phyloP scores from a whole-genome alignment of 35 echinoderm and acorn worm species.

The Ophiothrix spiculata region DNA sequence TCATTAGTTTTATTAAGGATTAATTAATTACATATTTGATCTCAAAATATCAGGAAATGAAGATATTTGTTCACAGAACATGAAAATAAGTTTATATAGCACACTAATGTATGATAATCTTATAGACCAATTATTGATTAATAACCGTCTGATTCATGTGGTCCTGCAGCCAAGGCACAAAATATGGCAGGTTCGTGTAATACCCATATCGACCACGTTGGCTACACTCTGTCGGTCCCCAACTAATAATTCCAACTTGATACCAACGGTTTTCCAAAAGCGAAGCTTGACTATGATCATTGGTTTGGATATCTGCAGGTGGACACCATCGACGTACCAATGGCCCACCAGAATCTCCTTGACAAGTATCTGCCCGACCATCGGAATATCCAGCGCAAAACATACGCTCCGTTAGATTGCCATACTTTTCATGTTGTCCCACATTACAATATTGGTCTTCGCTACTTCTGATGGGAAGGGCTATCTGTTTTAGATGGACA shows the following conservation, averaged over 20 bases:
- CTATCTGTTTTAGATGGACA: constrained; percentile 38
- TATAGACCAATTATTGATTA: no score
- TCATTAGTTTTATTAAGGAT: no score
- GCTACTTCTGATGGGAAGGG: constrained; percentile 15
- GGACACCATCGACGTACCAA: constrained; percentile 2
- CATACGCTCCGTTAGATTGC: not conserved
- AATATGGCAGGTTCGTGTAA: constrained; percentile 59
- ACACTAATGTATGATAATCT: no score
- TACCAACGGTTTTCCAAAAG: constrained; percentile 29
- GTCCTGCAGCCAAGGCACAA: constrained; percentile 35
- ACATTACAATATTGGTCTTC: not conserved
- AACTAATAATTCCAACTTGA: constrained; percentile 65
- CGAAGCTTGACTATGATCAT: not conserved
- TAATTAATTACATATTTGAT: no score
- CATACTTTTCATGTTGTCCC: not conserved
- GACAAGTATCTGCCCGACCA: constrained; percentile 44
- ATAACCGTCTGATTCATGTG: no score
- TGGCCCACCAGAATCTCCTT: constrained; percentile 73
- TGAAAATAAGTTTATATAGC: no score
- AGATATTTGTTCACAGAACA: no score
- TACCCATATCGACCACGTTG: constrained; percentile 51
- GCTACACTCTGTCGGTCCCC: constrained; percentile 62
- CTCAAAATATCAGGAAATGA: no score
- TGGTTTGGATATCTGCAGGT: not conserved
- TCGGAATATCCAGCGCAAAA: constrained; percentile 69